Base-by-base conservation (phyloP, 2,888 invertebrate genomes). In the Bedellia somnulentella region DNA sequence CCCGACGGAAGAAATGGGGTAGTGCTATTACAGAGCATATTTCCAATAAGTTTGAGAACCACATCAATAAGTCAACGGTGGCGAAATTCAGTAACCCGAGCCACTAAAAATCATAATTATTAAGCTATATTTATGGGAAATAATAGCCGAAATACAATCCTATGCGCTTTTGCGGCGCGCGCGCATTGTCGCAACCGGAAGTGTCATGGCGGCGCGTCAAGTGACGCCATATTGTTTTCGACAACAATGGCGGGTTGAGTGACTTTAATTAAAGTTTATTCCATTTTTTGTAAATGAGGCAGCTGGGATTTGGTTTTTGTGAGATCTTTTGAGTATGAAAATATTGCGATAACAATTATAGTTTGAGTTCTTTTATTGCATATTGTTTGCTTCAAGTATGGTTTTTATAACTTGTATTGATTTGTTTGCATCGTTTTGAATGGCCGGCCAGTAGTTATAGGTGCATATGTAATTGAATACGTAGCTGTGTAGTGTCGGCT, bases 161-260 rank as follows among this genome's bases (percentile, higher is more conserved):
- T 44, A 68, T 71, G 70, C 60, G 68, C 67, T 70, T 66, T 71
- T 73, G 60, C 18, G 23, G 39, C 50, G 47, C 52, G 37, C 27
- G 50, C 49, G 49, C 52, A 52, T 55, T 53, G 52, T 53, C 37
- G 39, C 37, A 31, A 31, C 26, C 32, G 32, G 33, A 29, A 25
- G 18, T 30, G 31, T 34, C 34, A 50, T 45, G 48, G 48, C 44
- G 49, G 47, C 36, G 46, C 34, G 35, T 46, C 49, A 29, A 48
- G 49, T 21, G 27, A 27, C 33, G 30, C 30, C 34, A 34, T 49
- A 53, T 57, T 57, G 54, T 56, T 51, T 18, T 18, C 36, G 38
- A 30, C 35, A 37, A 46, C 47, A 50, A 52, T 51, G 43, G 41
- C 37, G 29, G 39, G 17, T 17, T 9, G 27, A n/a, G 5, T 9